phyloP scores from a whole-genome alignment of 92 coral and sea anemone genomes.

The Virgularia gustaviana region DNA sequence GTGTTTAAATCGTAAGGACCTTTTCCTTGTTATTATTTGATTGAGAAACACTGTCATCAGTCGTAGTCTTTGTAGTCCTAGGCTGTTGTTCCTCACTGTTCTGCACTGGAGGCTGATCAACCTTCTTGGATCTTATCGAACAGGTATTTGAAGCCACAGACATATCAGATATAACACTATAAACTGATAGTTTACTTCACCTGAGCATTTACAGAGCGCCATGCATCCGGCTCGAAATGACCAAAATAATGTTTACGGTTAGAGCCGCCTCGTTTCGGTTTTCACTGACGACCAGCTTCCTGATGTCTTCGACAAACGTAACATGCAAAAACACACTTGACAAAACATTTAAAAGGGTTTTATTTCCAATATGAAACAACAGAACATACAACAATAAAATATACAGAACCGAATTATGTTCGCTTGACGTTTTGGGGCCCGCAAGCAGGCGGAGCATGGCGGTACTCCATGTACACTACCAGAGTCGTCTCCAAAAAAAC shows the following conservation, averaged over 20 bases:
- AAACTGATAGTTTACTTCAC: neutral
- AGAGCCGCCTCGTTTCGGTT: neutral
- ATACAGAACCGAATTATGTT: too few species aligned
- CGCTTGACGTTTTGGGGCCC: too few species aligned
- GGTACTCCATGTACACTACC: too few species aligned
- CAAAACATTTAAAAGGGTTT: too few species aligned
- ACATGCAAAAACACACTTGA: too few species aligned
- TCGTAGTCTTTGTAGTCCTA: neutral
- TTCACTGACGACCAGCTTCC: neutral
- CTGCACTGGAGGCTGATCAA: neutral
- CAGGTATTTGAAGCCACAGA: neutral
- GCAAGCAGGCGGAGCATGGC: too few species aligned
- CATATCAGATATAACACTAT: neutral
- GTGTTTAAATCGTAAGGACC: neutral
- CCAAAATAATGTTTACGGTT: constrained; percentile 7
- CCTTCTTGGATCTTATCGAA: neutral
- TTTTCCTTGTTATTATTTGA: too few species aligned
- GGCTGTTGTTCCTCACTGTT: too few species aligned
- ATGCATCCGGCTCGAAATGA: constrained; percentile 49
- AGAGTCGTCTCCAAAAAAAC: constrained; percentile 3
- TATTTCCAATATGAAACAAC: too few species aligned
- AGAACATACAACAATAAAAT: too few species aligned
- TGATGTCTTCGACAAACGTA: neutral
- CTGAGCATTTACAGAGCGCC: neutral
- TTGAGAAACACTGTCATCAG: neutral